A percentile compares a stretch with the other conserved stretches of the same genome.
Evolutionary conservation across 2,113 vertebrate species (phyloP).

Genomic region (Halcyon senegalensis): DNA sequence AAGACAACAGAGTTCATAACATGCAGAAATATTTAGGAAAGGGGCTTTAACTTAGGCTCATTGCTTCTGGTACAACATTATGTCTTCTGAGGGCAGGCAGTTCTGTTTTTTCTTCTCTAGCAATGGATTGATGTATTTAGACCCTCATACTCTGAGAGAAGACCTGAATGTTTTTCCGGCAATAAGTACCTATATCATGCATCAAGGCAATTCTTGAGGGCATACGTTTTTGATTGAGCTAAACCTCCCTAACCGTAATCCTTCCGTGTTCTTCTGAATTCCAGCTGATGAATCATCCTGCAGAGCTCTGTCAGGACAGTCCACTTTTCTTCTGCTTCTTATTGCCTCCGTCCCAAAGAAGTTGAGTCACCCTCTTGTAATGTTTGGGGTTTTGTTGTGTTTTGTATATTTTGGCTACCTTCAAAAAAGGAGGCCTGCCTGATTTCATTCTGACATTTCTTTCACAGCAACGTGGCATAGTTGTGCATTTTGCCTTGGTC

Average conservation of each 20-base stretch:
- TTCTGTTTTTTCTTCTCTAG: not conserved
- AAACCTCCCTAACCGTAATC: constrained; percentile 5
- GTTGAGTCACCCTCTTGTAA: constrained; percentile 35
- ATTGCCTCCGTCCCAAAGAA: constrained; percentile 33
- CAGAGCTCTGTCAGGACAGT: not conserved
- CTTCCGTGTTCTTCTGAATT: constrained; percentile 59
- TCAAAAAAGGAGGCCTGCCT: not conserved
- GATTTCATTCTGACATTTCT: constrained; percentile 24
- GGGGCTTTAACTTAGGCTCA: not conserved
- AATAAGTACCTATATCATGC: not conserved
- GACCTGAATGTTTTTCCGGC: not conserved
- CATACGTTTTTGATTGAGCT: constrained; percentile 12
- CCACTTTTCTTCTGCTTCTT: constrained; percentile 19
- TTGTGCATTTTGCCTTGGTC: constrained; percentile 8
- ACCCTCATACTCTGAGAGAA: not conserved
- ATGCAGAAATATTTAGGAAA: not conserved
- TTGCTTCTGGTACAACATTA: not conserved
- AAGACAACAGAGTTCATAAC: not conserved
- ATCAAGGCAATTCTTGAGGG: not conserved
- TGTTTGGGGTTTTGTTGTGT: constrained; percentile 23
- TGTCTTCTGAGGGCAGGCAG: not conserved
- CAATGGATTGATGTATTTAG: not conserved
- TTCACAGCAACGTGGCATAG: constrained; percentile 9
- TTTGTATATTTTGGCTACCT: constrained; percentile 44
- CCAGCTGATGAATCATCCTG: constrained; percentile 36